Conservation (phyloP, 64 coral and sea anemone species). For the Trachythela sp. region DNA sequence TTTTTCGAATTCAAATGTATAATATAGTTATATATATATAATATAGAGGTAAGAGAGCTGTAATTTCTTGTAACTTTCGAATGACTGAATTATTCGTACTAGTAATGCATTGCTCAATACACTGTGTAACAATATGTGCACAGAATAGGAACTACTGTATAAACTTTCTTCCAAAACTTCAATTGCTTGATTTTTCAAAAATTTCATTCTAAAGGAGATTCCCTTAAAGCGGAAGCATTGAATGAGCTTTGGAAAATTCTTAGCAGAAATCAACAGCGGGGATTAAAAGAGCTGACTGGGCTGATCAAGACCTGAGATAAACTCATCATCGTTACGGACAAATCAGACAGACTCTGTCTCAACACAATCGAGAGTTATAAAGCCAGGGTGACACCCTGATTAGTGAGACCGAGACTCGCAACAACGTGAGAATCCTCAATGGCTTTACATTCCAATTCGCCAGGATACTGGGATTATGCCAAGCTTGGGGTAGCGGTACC, state of each 20-base stretch:
- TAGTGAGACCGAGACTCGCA: neutral
- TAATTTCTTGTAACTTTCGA: no score
- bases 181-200: no score
- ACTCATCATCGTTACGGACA: constrained; percentile 15
- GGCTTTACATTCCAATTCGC: constrained; percentile 15
- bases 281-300: constrained; percentile 23
- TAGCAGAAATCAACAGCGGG: no score
- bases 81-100: no score
- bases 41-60: no score
- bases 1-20: no score
- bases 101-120: no score
- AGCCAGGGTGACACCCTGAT: constrained; percentile 5
- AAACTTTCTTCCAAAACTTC: no score
- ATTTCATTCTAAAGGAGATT: constrained; percentile 5
- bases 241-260: no score
- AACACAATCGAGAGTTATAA: constrained; percentile 31
- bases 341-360: constrained; percentile 36
- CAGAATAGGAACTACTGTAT: no score
- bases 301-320: constrained; percentile 16
- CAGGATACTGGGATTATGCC: constrained; percentile 38
- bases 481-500: constrained; percentile 22
- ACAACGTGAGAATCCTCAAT: constrained; percentile 30
- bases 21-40: no score
- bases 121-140: no score
- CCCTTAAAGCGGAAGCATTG: constrained; percentile 17